Base-by-base conservation (phyloP, 2,888 invertebrate species). In the Muscina levida region DNA sequence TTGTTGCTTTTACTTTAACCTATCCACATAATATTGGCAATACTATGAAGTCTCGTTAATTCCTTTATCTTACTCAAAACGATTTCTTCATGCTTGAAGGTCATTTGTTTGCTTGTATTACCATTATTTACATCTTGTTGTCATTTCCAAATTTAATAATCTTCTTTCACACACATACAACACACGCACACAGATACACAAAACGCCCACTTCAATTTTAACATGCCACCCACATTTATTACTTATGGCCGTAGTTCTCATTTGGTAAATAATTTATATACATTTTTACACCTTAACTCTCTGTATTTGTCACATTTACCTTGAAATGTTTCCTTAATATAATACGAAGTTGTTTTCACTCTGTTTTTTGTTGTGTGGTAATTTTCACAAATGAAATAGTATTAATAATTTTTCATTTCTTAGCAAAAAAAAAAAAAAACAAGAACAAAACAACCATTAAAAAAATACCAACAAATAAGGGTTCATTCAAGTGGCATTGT, bases 361-460 rank as follows among this genome's bases (percentile, higher is more conserved):
- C n/a, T n/a, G n/a, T 53, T 39, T 59, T 51, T 10, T 10, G 22
- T 22, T 5, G 22, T 19, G 39, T 19, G 1, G 59, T 62, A 62
- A 62, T 62, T 62, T 62, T 62, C 39, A 2, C 42, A 62, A 62
- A 62, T 62, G 59, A 62, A 62, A 39, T 42, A 62, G 39, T 62
- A 62, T 37, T 62, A 62, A 62, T 62, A 62, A 62, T 62, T 62
- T 62, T 62, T 62, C 39, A 62, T 39, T 62, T 62, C 19, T 62
- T 39, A 2, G 2, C 39, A 22, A 42, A 37, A 62, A 39, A 42
- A 39, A 17, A 3, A 8, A 39, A 62, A 44, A 13, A 8, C 31
- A 31, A 31, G 31, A 8, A 5, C 4, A 31, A 31, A 31, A 31
- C 4, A n/a, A n/a, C n/a, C n/a, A n/a, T 31, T 5, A 31, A 31